Evolutionary conservation across 2,113 vertebrate species (phyloP).

Genomic region (Dipodomys ordii): DNA sequence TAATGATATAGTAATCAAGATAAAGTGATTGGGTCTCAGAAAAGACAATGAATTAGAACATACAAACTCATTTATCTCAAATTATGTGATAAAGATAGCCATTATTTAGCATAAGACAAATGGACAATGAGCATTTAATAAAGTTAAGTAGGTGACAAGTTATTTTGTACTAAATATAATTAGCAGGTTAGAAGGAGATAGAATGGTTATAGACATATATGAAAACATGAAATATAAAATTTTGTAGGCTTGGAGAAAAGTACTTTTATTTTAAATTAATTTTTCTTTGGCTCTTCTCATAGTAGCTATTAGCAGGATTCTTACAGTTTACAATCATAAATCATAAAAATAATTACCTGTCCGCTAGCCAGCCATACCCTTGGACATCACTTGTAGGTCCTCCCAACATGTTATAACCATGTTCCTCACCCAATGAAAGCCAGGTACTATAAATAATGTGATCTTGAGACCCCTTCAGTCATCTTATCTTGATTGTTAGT

Average conservation of each 20-base stretch:
- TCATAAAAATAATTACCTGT: not conserved
- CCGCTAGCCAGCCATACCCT: not conserved
- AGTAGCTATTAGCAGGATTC: not conserved
- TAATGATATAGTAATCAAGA: not conserved
- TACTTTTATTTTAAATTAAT: conserved; percentile 19
- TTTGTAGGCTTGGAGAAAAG: not conserved
- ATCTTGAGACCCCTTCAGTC: not conserved
- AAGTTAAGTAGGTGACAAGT: not conserved
- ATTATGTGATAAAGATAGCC: not conserved
- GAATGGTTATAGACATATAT: not conserved
- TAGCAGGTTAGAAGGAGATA: not conserved
- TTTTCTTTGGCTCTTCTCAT: not conserved
- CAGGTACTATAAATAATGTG: not conserved
- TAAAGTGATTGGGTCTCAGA: not conserved
- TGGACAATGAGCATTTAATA: not conserved
- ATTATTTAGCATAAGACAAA: not conserved
- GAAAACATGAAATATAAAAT: conserved; percentile 3
- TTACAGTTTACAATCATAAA: not conserved
- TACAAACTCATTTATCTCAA: not conserved
- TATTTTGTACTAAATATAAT: not conserved
- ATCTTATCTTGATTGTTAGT: not conserved
- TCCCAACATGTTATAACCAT: not conserved
- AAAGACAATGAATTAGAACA: conserved; percentile 6
- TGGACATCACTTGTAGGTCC: not conserved
- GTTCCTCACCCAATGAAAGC: conserved; percentile 6